A percentile compares a stretch with the other conserved stretches of the same genome.
Evolutionary conservation across 2,113 vertebrate genomes (phyloP).

Genomic region (Pelecanus crispus): DNA sequence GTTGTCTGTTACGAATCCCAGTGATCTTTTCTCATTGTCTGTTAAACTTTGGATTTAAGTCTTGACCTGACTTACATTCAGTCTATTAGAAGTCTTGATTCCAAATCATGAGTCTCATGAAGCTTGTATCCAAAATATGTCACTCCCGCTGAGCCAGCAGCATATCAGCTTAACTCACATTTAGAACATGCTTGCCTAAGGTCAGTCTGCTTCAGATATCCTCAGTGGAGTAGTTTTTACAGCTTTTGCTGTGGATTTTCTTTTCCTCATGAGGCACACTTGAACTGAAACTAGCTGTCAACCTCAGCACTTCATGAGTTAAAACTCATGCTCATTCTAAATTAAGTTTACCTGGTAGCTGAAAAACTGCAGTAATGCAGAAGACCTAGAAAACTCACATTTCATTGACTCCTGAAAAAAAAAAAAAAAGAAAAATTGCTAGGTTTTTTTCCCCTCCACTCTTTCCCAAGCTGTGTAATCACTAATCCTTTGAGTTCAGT

Average conservation of each 20-base stretch:
- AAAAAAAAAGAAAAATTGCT: neutral
- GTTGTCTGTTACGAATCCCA: neutral
- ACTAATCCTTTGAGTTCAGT: neutral
- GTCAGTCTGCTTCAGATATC: neutral
- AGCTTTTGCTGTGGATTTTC: neutral
- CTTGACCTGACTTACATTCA: neutral
- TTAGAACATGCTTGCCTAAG: neutral
- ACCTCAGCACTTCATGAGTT: neutral
- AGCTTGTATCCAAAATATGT: neutral
- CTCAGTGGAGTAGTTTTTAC: neutral
- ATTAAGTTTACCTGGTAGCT: neutral
- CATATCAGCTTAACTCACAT: neutral
- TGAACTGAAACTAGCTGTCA: neutral
- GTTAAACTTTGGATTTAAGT: neutral
- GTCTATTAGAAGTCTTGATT: neutral
- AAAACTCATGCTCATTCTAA: neutral
- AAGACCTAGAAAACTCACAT: neutral
- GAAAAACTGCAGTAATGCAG: neutral
- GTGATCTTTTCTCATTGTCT: neutral
- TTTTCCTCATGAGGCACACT: neutral
- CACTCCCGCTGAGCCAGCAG: neutral
- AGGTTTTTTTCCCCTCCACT: neutral
- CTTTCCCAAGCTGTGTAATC: neutral
- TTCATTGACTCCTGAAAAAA: neutral
- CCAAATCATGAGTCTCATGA: neutral